Evolutionary conservation across 1,140 invertebrate genomes (phyloP).

Genomic region (Drosophila serrata): DNA sequence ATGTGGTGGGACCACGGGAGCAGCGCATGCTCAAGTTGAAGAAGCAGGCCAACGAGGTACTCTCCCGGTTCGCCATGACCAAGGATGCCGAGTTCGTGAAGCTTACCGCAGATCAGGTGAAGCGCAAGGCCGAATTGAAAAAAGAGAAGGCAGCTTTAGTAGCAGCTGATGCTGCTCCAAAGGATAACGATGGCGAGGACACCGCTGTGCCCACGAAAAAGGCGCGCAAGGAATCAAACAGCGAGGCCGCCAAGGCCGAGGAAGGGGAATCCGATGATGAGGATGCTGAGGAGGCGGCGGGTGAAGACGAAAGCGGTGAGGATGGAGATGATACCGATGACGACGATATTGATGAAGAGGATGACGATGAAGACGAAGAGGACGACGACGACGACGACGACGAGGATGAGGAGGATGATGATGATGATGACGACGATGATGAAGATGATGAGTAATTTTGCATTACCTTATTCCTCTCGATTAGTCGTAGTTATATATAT

Average conservation of each 20-base stretch:
- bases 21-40: slow-evolving; percentile 80
- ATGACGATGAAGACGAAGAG: no score
- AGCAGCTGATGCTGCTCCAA: slow-evolving; percentile 42
- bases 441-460: slow-evolving; percentile 54
- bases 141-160: slow-evolving; percentile 48
- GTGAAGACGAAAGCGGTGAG: slow-evolving; percentile 53
- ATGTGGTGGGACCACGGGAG: slow-evolving; percentile 76
- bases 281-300: slow-evolving; percentile 56
- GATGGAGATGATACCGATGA: slow-evolving; percentile 23
- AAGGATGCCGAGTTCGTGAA: slow-evolving; percentile 78
- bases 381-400: slow-evolving; percentile 45
- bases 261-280: slow-evolving; percentile 86
- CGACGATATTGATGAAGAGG: slow-evolving; percentile 21
- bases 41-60: slow-evolving; percentile 74
- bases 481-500: slow-evolving; percentile 35
- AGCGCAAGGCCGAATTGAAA: slow-evolving; percentile 69
- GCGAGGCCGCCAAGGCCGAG: slow-evolving; percentile 87
- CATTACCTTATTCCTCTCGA: slow-evolving; percentile 5
- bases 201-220: slow-evolving; percentile 62
- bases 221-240: slow-evolving; percentile 84
- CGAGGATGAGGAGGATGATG: slow-evolving; percentile 38
- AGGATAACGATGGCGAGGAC: slow-evolving; percentile 51
- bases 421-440: slow-evolving; percentile 21
- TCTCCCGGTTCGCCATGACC: slow-evolving; percentile 73
- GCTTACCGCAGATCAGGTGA: slow-evolving; percentile 53